Evolutionary conservation across 2,888 invertebrate genomes (phyloP).

Genomic region (Neoascia interrupta): DNA sequence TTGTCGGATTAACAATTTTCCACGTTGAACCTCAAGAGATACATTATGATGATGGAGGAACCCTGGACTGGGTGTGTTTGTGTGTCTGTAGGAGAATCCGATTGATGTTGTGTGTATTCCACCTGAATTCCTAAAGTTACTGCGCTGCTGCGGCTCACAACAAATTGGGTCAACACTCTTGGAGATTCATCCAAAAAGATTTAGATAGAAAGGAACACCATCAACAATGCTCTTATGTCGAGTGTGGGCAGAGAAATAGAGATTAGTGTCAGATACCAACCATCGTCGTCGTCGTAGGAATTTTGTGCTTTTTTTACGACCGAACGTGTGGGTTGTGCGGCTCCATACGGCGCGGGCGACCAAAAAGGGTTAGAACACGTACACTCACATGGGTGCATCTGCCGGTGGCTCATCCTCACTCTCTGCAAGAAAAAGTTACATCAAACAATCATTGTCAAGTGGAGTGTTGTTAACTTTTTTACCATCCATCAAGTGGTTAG

Average conservation of each 20-base stretch:
- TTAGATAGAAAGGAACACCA: not conserved
- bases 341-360: too few relatives aligned
- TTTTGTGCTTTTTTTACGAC: too few relatives aligned
- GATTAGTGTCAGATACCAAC: too few relatives aligned
- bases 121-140: conserved; percentile 32
- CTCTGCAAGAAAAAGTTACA: too few relatives aligned
- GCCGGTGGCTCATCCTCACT: not conserved
- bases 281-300: too few relatives aligned
- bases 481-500: conserved; percentile 20
- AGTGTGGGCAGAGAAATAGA: conserved; percentile 8
- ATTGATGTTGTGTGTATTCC: conserved; percentile 39
- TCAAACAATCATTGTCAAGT: conserved; percentile 19
- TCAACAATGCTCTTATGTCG: not conserved
- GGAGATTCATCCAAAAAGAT: conserved; percentile 1
- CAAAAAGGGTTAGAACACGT: conserved; percentile 10
- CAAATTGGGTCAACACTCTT: conserved; percentile 47
- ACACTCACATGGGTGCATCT: conserved; percentile 24
- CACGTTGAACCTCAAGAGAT: not conserved
- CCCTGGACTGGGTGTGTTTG: too few relatives aligned
- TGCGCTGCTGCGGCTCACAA: not conserved
- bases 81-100: conserved; percentile 22
- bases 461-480: conserved; percentile 27
- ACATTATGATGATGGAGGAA: too few relatives aligned
- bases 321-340: conserved; percentile 3
- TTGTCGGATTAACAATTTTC: not conserved